These are phyloP conservation scores for Falcaria lacertinaria DNA, from an alignment of 2,888 invertebrate genomes.

Conservation along the genomic window DNA sequence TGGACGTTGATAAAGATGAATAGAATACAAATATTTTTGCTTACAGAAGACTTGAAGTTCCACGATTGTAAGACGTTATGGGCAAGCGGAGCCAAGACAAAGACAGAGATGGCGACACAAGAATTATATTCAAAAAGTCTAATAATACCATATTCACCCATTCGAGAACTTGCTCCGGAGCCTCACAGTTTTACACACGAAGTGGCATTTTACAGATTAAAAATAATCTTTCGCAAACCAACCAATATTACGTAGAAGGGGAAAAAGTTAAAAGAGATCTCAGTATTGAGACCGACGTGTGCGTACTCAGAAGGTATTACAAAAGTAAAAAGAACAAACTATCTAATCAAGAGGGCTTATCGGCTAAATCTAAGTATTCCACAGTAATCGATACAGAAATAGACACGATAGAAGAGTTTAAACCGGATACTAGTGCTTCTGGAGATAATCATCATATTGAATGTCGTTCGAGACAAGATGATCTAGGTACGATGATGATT, in stretches of 20 bases:
- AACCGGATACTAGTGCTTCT: conserved; percentile 38
- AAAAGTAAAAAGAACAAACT: conserved; percentile 40
- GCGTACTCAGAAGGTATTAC: conserved; percentile 48
- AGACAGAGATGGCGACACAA: conserved; percentile 30
- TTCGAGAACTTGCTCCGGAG: conserved; percentile 46
- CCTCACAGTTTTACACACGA: conserved; percentile 36
- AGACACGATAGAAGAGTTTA: conserved; percentile 34
- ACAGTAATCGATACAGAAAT: conserved; percentile 34
- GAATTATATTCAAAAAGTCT: conserved; percentile 52
- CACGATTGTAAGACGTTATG: conserved; percentile 26
- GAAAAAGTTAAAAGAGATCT: conserved; percentile 51
- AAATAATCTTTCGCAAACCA: conserved; percentile 32
- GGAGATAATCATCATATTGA: conserved; percentile 40
- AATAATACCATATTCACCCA: conserved; percentile 33
- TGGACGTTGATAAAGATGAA: conserved; percentile 38
- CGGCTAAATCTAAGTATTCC: conserved; percentile 41
- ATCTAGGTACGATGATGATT: conserved; percentile 45
- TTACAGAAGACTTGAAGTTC: conserved; percentile 50
- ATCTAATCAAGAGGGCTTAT: conserved; percentile 21
- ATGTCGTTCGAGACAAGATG: conserved; percentile 21
- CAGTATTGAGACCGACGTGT: conserved; percentile 60
- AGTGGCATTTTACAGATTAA: conserved; percentile 36
- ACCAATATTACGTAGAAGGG: conserved; percentile 28
- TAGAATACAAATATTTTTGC: conserved; percentile 60
- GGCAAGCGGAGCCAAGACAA: conserved; percentile 32